Percentiles rank a stretch among this genome's conserved stretches.
These are phyloP conservation scores for Phortica okadai DNA, from an alignment of 2,888 invertebrate species.

Conservation along the genomic window DNA sequence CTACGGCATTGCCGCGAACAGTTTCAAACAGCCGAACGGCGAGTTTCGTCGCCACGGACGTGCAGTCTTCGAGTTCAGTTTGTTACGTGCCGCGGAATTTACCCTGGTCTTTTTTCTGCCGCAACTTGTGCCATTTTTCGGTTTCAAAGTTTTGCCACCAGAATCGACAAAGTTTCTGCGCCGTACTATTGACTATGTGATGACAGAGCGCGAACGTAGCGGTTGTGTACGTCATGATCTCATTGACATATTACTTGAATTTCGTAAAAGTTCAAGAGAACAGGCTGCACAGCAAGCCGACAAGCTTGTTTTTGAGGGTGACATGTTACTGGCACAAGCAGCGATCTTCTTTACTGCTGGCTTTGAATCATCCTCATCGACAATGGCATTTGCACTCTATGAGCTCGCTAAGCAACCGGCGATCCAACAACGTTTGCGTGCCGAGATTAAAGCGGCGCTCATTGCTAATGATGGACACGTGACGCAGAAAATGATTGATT, in stretches of 20 bases:
- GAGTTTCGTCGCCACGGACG: conserved; percentile 76
- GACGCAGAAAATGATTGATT: conserved; percentile 74
- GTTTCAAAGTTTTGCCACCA: conserved; percentile 74
- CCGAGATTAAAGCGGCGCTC: conserved; percentile 75
- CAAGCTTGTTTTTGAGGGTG: conserved; percentile 70
- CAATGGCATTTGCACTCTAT: conserved; percentile 76
- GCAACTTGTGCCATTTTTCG: conserved; percentile 67
- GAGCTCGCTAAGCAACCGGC: conserved; percentile 75
- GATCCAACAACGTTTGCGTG: conserved; percentile 74
- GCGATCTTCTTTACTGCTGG: conserved; percentile 76
- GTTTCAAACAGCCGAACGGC: conserved; percentile 74
- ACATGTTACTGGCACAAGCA: conserved; percentile 74
- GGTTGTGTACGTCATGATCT: conserved; percentile 76
- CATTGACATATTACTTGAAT: conserved; percentile 77
- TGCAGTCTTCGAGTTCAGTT: conserved; percentile 72
- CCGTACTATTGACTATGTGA: conserved; percentile 75
- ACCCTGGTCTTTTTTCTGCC: conserved; percentile 76
- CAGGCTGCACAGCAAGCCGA: conserved; percentile 43
- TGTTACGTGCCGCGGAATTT: conserved; percentile 73
- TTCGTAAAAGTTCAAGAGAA: conserved; percentile 72
- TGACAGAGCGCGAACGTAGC: conserved; percentile 74
- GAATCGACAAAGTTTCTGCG: conserved; percentile 73
- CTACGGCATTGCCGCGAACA: conserved; percentile 77
- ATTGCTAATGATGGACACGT: conserved; percentile 71
- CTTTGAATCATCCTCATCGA: conserved; percentile 75